Evolutionary conservation across 2,888 invertebrate species (phyloP).

Genomic region (Nycteola revayana): DNA sequence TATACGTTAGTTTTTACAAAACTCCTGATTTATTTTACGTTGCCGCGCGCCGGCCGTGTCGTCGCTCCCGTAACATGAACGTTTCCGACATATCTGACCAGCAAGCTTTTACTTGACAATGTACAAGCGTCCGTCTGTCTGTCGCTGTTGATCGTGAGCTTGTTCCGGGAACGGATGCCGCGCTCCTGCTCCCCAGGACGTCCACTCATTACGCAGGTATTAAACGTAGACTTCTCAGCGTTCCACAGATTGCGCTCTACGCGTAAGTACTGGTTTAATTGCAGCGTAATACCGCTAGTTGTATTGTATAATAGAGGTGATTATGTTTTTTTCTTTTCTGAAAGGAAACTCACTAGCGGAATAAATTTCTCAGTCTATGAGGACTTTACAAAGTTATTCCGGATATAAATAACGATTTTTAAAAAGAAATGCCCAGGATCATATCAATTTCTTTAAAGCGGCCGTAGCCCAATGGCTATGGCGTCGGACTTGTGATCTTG

Average conservation of each 20-base stretch:
- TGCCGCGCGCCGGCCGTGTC: constrained; percentile 4
- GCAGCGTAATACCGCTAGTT: constrained; percentile 13
- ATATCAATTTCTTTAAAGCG: too few species aligned
- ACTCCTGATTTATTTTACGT: too few species aligned
- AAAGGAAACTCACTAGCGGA: too few species aligned
- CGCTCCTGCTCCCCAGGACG: constrained; percentile 43
- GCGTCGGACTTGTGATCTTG: too few species aligned
- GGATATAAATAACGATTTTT: too few species aligned
- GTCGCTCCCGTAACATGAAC: constrained; percentile 20
- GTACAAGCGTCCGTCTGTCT: constrained; percentile 53
- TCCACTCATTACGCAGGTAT: constrained; percentile 40
- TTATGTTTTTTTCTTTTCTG: too few species aligned
- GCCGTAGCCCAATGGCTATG: too few species aligned
- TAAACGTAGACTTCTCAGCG: constrained; percentile 30
- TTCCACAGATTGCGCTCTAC: constrained; percentile 25
- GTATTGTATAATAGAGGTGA: too few species aligned
- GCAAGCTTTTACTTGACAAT: constrained; percentile 25
- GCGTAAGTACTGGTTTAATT: constrained; percentile 32
- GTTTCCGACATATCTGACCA: constrained; percentile 34
- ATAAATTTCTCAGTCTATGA: too few species aligned
- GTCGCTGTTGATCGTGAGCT: constrained; percentile 39
- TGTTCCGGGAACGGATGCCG: constrained; percentile 59
- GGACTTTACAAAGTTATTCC: too few species aligned
- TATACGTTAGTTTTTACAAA: too few species aligned
- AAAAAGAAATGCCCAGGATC: too few species aligned